These are phyloP conservation scores for Temnothorax nylanderi DNA, from an alignment of 1,140 invertebrate species.

Conservation along the genomic window DNA sequence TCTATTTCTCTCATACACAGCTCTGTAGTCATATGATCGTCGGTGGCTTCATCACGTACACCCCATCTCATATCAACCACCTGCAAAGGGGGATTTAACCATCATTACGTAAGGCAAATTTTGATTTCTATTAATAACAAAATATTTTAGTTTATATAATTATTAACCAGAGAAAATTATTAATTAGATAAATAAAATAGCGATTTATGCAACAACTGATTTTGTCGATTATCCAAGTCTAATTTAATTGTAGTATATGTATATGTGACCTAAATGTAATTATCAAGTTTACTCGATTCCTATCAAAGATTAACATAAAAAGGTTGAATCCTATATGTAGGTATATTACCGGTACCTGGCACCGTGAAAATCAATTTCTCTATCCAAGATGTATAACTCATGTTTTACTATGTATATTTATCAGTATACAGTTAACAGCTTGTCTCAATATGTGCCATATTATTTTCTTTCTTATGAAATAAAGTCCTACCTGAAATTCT, in stretches of 20 bases:
- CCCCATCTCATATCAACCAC: slow-evolving; percentile 99
- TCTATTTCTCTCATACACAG: slow-evolving; percentile 99
- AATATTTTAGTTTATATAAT: neutral
- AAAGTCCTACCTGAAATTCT: slow-evolving; percentile 96
- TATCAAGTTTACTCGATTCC: neutral
- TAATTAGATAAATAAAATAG: slow-evolving; percentile 28
- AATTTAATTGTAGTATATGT: neutral
- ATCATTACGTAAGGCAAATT: slow-evolving; percentile 23
- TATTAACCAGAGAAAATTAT: neutral
- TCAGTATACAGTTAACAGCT: neutral
- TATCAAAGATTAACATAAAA: slow-evolving; percentile 29
- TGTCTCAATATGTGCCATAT: neutral
- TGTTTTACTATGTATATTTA: slow-evolving; percentile 33
- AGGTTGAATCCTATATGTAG: slow-evolving; percentile 6
- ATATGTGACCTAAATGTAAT: neutral
- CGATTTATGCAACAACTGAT: neutral
- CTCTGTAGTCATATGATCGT: slow-evolving; percentile 99
- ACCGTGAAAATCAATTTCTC: slow-evolving; percentile 74
- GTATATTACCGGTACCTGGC: slow-evolving; percentile 64
- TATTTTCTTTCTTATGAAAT: neutral
- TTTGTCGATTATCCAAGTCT: neutral
- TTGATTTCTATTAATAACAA: neutral
- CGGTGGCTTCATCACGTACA: slow-evolving; percentile 97
- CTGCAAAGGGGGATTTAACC: slow-evolving; percentile 84
- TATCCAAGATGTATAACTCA: slow-evolving; percentile 47